These are phyloP conservation scores for Oreochromis aureus DNA, from an alignment of 2,113 vertebrate species.

Conservation along the genomic window DNA sequence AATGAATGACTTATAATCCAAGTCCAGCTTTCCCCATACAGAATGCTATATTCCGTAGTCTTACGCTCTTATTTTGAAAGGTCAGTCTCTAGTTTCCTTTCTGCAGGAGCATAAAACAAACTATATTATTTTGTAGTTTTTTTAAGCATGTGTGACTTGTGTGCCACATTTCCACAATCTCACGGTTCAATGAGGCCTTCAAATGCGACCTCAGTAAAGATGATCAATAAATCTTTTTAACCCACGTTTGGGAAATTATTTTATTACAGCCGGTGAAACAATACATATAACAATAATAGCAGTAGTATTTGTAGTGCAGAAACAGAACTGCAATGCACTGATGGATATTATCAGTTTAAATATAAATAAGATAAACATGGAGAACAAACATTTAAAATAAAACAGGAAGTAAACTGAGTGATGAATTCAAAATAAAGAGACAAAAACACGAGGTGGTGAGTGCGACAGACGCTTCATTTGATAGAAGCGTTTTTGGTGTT, in stretches of 20 bases:
- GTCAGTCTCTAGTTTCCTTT: neutral
- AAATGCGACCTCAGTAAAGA: neutral
- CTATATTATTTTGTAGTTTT: neutral
- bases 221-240: neutral
- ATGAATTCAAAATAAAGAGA: neutral
- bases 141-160: neutral
- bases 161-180: neutral
- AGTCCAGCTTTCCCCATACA: neutral
- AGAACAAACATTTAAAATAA: neutral
- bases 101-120: neutral
- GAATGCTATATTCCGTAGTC: rapidly evolving
- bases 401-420: neutral
- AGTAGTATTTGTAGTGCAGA: neutral
- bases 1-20: neutral
- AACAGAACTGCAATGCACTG: neutral
- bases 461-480: neutral
- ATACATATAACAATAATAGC: neutral
- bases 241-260: neutral
- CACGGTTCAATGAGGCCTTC: neutral
- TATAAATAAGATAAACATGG: neutral
- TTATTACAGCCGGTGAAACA: neutral
- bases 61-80: neutral
- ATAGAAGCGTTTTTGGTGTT: neutral
- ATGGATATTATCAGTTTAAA: neutral
- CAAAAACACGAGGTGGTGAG: neutral